Evolutionary conservation across 2,113 vertebrate genomes (phyloP).

Genomic region (Microcebus lehilahytsara): DNA sequence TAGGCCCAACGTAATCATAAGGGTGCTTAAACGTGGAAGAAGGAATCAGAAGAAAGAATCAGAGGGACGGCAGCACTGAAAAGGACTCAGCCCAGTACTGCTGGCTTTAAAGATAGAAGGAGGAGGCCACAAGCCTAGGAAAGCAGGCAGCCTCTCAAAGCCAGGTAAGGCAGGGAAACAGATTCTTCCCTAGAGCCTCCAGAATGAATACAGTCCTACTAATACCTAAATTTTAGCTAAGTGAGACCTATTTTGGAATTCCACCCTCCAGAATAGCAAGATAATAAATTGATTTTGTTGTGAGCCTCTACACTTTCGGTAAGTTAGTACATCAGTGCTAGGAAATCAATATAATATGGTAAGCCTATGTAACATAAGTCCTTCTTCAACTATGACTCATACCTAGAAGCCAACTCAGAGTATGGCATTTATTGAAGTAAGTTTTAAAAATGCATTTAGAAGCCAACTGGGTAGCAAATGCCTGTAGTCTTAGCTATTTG

Average conservation of each 20-base stretch:
- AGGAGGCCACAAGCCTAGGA: not conserved
- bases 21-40: not conserved
- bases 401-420: not conserved
- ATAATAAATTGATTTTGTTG: not conserved
- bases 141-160: not conserved
- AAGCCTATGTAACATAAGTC: not conserved
- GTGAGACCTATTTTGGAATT: not conserved
- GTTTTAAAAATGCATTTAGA: constrained; percentile 43
- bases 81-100: not conserved
- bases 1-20: not conserved
- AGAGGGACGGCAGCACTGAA: not conserved
- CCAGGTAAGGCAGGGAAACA: rapidly evolving
- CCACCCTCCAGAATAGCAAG: not conserved
- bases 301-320: not conserved
- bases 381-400: not conserved
- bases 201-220: not conserved
- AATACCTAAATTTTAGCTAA: not conserved
- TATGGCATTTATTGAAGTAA: not conserved
- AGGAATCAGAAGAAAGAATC: not conserved
- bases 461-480: not conserved
- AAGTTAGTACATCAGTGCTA: not conserved
- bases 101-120: not conserved
- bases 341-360: not conserved
- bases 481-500: too few species aligned
- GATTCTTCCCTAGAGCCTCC: not conserved